Evolutionary conservation across 37 sponge, comb jelly and placozoan genomes (phyloP), one percentile per base, ranked within the genome.

Genomic region (Axinella damicornis): DNA sequence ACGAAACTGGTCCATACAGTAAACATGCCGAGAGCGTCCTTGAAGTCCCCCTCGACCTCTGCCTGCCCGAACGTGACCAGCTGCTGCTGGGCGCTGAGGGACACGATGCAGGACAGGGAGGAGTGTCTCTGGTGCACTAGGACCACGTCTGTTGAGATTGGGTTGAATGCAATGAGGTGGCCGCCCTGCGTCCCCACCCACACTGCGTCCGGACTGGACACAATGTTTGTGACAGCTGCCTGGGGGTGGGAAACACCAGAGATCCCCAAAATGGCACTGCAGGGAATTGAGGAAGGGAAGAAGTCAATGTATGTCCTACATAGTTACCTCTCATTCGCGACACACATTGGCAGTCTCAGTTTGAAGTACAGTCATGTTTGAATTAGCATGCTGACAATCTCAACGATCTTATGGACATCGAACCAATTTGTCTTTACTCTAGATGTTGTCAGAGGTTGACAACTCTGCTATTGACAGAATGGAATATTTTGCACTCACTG

Each of bases 131-230:
- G 71, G 9, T 77, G 83, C 20, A 82, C 83, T 30, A 87, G 32
- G 2, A 92, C 39, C 11, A 92, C 82, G 32, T 87, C 73, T 17
- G 40, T 31, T 20, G 88, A 59, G 40, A 65, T 17, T 20, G 89
- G 80, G 36, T 87, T 18, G 77, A 87, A 92, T 41, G 69, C 78
- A 4, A 87, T 28, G 30, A 92, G 64, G 74, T 87, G 69, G 0
- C 92, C 92, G 11, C 83, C 82, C 1, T 62, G 46, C 0, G 92
- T 92, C 22, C 84, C 71, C 52, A 87, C 89, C 92, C 92, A 92
- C 64, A 92, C 78, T 5, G 52, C 77, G 25, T 79, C 62, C 0
- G 62, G 39, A 37, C 81, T 58, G 19, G 86, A 40, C 0, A 35
- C 78, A n/a, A 89, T 40, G 54, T 73, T 75, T 41, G 63, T 77